Conservation (phyloP, 2,888 invertebrate species). For the Euclidia mi region DNA sequence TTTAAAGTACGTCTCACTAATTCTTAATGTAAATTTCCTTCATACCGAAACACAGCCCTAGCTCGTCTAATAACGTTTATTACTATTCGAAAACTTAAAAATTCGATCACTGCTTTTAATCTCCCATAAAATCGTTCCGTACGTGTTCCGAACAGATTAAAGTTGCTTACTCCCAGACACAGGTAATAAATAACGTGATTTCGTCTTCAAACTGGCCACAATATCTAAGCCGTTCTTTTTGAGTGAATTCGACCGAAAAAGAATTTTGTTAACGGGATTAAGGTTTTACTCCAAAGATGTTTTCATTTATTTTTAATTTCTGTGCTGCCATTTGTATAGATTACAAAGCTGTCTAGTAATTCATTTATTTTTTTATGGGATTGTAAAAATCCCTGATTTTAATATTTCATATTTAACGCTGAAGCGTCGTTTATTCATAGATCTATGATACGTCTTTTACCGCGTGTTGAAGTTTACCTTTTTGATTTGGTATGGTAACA, state of each 20-base stretch:
- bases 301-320: conserved; percentile 42
- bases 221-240: conserved; percentile 71
- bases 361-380: conserved; percentile 21
- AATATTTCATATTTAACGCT: conserved; percentile 3
- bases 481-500: background rate
- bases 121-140: conserved; percentile 83
- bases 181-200: conserved; percentile 88
- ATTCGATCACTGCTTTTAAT: conserved; percentile 83
- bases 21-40: too few relatives aligned
- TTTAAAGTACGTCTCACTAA: too few relatives aligned
- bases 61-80: conserved; percentile 70
- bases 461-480: background rate
- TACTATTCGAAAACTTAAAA: conserved; percentile 73
- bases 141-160: conserved; percentile 86
- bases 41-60: conserved; percentile 39
- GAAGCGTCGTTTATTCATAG: conserved; percentile 1
- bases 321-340: conserved; percentile 48
- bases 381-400: conserved; percentile 19
- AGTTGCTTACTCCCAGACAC: conserved; percentile 77
- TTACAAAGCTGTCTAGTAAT: conserved; percentile 37
- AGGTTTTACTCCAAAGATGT: conserved; percentile 41
- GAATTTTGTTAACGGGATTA: conserved; percentile 79
- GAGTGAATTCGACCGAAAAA: conserved; percentile 76
- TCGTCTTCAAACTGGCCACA: conserved; percentile 81
- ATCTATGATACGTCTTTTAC: background rate